Evolutionary conservation across 2,113 vertebrate species (phyloP), one percentile per base, ranked within the genome.

Genomic region (Aptenodytes patagonicus): DNA sequence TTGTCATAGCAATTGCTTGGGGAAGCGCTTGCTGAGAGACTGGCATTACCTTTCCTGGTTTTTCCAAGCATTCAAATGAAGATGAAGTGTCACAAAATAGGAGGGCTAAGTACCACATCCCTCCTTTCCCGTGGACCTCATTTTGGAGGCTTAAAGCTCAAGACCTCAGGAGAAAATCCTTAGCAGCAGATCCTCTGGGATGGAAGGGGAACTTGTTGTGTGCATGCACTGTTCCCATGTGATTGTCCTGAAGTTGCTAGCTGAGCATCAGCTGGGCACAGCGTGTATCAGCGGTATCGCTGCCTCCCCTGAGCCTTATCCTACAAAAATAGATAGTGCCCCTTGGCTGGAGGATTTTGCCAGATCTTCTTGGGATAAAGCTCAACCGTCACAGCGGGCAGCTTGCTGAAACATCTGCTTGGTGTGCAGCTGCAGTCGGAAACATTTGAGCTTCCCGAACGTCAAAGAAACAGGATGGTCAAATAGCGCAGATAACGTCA

Each of bases 241-340:
- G 1, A 4, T n/a, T 83, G 72, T 81, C 28, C 51, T 32, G 46
- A 17, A 62, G 52, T 42, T 79, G 24, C 49, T 85, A 2, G 5
- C 29, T 51, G 57, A 79, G 47, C 65, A 60, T 73, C 57, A 44
- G 36, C 42, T 0, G 0, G 49, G 20, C 54, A 65, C 58, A 40
- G 46, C 0, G 0, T 47, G 9, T 47, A 25, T 65, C 57, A 3
- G 34, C 0, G 0, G 21, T 49, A 20, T 71, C 0, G 0, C 72
- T 90, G 69, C 83, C 61, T 83, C 12, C 36, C 19, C 38, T 15
- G 28, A 84, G 36, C 31, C 46, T 87, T 31, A 38, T 34, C 55
- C 15, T 60, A 7, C 69, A 66, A 19, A 87, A 94, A 57, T 6
- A 92, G 64, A 5, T 20, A 7, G 5, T 81, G 76, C 49, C 36